These are phyloP conservation scores for Lapara coniferarum DNA, from an alignment of 2,888 invertebrate species.

Conservation along the genomic window DNA sequence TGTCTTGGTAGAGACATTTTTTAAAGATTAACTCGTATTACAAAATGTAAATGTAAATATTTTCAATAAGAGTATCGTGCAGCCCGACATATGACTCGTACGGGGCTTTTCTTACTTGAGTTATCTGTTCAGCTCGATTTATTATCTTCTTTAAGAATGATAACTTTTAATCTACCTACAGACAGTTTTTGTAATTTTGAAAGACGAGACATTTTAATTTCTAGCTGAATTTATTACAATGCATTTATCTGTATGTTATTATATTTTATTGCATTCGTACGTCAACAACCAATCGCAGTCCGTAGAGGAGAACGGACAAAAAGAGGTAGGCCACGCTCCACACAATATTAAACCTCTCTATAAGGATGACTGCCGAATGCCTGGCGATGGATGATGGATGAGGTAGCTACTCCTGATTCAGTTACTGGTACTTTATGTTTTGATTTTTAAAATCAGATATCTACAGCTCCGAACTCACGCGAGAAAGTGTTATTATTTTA, in stretches of 20 bases:
- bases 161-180: slow-evolving; percentile 65
- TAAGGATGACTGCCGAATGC: slow-evolving; percentile 59
- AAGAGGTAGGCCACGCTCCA: slow-evolving; percentile 80
- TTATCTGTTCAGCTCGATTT: slow-evolving; percentile 67
- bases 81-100: slow-evolving; percentile 75
- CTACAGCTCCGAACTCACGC: neutral
- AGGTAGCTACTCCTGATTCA: slow-evolving; percentile 15
- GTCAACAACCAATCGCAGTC: slow-evolving; percentile 84
- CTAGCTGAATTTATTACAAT: slow-evolving; percentile 77
- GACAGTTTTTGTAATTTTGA: slow-evolving; percentile 67
- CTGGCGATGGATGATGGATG: slow-evolving; percentile 43
- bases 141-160: slow-evolving; percentile 73
- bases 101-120: slow-evolving; percentile 76
- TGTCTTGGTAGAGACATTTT: slow-evolving; percentile 81
- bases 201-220: slow-evolving; percentile 69
- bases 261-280: slow-evolving; percentile 84
- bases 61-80: slow-evolving; percentile 68
- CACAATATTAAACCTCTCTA: slow-evolving; percentile 53
- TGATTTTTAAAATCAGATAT: slow-evolving; percentile 1
- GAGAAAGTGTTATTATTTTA: neutral
- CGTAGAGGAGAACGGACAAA: slow-evolving; percentile 83
- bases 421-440: neutral
- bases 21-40: slow-evolving; percentile 74
- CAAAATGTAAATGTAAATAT: slow-evolving; percentile 80
- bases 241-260: slow-evolving; percentile 83